Base-by-base conservation (phyloP, 1,140 invertebrate genomes). In the Coboldia fuscipes region DNA sequence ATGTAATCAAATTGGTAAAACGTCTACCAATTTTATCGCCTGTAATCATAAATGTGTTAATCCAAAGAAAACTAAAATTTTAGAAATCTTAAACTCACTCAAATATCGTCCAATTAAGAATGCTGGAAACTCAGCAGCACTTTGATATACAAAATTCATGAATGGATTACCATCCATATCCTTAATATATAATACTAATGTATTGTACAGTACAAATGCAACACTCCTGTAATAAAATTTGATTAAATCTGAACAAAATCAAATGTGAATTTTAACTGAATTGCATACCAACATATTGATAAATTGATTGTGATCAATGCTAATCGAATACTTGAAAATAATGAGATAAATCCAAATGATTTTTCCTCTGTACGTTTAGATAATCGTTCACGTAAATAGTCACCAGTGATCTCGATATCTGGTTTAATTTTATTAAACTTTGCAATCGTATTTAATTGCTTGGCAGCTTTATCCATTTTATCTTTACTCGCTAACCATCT, bases 121-220 rank as follows among this genome's bases (percentile, higher is more conserved):
- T n/a, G n/a, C n/a, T n/a, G n/a, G n/a, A n/a, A n/a, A n/a, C n/a
- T n/a, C n/a, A n/a, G n/a, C n/a, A n/a, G n/a, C n/a, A n/a, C n/a
- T n/a, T 43, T 74, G 64, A 40, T 66, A 58, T 35, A 70, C 61
- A 49, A 71, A 74, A 48, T 75, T 75, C 27, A 76, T 44, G 45
- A 73, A 76, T 15, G 72, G 69, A 51, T 73, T 74, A 27, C 69
- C 72, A 26, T 60, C 57, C 43, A 72, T 50, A 37, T 69, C 68
- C 39, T 61, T 66, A 3, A 68, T 61, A 42, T 69, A 72, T 22
- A 75, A 53, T 6, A 67, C 50, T 29, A 74, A 46, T 8, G n/a
- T n/a, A 12, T 27, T 27, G 24, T 27, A 10, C 12, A 27, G 12
- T 27, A n/a, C 12, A 27, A 27, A 24, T 8, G 23, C 24, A 14